Percentiles rank a stretch among this genome's conserved stretches.
Conservation (phyloP, 1,140 invertebrate species). For the Rhyzopertha dominica region DNA sequence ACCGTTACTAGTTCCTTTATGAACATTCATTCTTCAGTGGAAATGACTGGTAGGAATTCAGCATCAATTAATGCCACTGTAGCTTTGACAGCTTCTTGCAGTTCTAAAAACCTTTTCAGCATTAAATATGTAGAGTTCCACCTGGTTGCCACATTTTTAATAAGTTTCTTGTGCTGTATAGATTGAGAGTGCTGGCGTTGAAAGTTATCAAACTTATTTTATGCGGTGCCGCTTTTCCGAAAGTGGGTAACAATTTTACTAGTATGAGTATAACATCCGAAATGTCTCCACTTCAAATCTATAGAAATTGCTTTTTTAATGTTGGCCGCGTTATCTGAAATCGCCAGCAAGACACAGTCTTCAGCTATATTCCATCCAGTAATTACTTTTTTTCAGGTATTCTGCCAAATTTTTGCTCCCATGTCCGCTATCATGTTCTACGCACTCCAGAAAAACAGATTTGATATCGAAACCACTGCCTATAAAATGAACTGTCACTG, state of each 20-base stretch:
- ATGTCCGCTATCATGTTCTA: no score
- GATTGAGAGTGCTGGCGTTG: not conserved
- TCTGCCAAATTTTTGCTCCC: no score
- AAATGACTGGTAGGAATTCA: slow-evolving; percentile 1
- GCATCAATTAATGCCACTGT: slow-evolving; percentile 1
- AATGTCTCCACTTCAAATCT: slow-evolving; percentile 21
- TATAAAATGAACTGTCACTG: no score
- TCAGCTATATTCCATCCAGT: no score
- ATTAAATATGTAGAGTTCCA: slow-evolving; percentile 40
- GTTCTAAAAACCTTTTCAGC: slow-evolving; percentile 29
- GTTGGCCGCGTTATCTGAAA: slow-evolving; percentile 26
- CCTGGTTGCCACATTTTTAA: slow-evolving; percentile 29
- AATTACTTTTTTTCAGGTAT: no score
- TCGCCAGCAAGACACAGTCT: slow-evolving; percentile 14
- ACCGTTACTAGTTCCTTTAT: slow-evolving; percentile 1
- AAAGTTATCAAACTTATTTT: slow-evolving; percentile 20
- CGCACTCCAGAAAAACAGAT: no score
- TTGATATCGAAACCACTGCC: no score
- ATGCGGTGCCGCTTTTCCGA: slow-evolving; percentile 19
- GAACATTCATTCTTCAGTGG: slow-evolving; percentile 4
- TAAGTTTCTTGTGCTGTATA: slow-evolving; percentile 7
- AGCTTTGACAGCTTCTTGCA: slow-evolving; percentile 18
- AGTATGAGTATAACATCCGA: slow-evolving; percentile 28
- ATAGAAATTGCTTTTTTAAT: slow-evolving; percentile 20
- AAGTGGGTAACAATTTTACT: slow-evolving; percentile 24